Conservation (phyloP, 1,140 invertebrate genomes). For the Ostrea edulis region DNA sequence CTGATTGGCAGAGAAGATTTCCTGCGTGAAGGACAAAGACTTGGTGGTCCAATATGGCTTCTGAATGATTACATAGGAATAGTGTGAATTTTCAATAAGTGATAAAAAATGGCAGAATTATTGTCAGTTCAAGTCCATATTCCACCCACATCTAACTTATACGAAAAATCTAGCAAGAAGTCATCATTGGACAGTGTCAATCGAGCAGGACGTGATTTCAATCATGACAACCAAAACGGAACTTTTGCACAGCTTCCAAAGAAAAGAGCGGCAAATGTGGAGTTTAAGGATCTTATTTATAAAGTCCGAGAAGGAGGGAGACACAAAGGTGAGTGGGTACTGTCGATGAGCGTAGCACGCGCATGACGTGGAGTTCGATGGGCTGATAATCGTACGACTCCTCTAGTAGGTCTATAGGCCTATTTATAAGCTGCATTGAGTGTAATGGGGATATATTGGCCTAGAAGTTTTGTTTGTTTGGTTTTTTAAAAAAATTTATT, state of each 20-base stretch:
- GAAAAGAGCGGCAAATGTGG: conserved; percentile 91
- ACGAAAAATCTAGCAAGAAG: conserved; percentile 42
- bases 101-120: conserved; percentile 70
- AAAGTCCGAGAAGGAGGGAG: conserved; percentile 89
- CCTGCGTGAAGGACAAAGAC: conserved; percentile 31
- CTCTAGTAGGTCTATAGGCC: too few species aligned
- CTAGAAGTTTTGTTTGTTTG: too few species aligned
- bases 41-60: conserved; percentile 17
- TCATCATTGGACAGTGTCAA: conserved; percentile 53
- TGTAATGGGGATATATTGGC: too few species aligned
- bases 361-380: too few species aligned
- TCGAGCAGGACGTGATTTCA: conserved; percentile 21
- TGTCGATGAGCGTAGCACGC: background rate
- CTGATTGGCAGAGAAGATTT: background rate
- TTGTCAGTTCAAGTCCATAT: conserved; percentile 75
- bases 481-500: too few species aligned
- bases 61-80: background rate
- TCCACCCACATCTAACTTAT: conserved; percentile 61
- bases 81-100: background rate
- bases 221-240: conserved; percentile 51
- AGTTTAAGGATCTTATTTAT: conserved; percentile 91
- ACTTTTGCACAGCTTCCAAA: conserved; percentile 83
- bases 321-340: conserved; percentile 82
- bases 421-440: too few species aligned
- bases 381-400: too few species aligned